phyloP scores from a whole-genome alignment of 1,140 invertebrate genomes.

The Acromyrmex heyeri region DNA sequence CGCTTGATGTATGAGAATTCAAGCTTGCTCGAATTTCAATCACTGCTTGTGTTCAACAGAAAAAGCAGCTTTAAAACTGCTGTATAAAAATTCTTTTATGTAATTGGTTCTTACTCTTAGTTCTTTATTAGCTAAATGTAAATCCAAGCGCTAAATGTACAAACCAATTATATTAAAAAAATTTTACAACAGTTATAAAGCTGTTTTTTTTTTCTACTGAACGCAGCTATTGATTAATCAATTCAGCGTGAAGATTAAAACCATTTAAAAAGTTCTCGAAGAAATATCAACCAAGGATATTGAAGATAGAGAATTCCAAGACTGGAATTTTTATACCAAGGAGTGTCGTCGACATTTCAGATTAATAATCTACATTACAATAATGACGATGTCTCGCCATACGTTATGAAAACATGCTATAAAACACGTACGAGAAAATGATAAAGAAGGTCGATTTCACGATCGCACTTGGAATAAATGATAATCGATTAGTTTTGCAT shows the following conservation, averaged over 20 bases:
- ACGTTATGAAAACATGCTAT: background rate
- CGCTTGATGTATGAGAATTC: background rate
- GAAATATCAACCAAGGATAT: background rate
- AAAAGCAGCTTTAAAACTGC: no score
- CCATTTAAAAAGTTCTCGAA: background rate
- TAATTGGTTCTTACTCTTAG: no score
- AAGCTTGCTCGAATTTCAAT: background rate
- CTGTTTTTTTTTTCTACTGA: no score
- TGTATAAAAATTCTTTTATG: no score
- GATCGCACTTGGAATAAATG: constrained; percentile 41
- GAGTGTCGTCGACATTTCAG: background rate
- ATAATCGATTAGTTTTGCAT: constrained; percentile 21
- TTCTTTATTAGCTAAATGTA: no score
- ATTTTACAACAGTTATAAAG: no score
- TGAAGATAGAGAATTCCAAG: background rate
- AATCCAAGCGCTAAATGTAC: no score
- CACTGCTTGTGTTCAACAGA: no score
- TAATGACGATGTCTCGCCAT: background rate
- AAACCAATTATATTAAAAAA: no score
- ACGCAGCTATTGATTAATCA: background rate
- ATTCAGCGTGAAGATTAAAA: background rate
- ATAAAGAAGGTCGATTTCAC: constrained; percentile 18
- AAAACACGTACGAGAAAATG: background rate
- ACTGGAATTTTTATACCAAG: background rate
- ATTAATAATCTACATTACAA: background rate